Evolutionary conservation across 1,140 invertebrate genomes (phyloP).

Genomic region (Drosophila pallidifrons): DNA sequence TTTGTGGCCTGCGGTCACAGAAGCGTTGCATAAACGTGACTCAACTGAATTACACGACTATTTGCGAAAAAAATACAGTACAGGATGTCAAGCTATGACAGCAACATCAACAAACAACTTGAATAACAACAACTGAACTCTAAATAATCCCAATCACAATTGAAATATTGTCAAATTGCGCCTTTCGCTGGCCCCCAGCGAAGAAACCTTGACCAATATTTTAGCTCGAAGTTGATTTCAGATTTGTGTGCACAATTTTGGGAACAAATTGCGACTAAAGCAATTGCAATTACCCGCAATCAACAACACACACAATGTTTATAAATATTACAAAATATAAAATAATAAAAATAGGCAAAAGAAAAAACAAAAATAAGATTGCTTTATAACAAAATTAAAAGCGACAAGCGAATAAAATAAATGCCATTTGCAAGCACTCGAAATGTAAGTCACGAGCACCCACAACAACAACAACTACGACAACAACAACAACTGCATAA

Average conservation of each 20-base stretch:
- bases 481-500: slow-evolving; percentile 61
- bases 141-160: slow-evolving; percentile 42
- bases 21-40: slow-evolving; percentile 63
- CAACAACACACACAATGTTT: slow-evolving; percentile 60
- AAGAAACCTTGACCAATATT: slow-evolving; percentile 77
- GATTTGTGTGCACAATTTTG: slow-evolving; percentile 25
- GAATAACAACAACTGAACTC: slow-evolving; percentile 34
- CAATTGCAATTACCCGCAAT: slow-evolving; percentile 67
- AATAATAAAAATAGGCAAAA: slow-evolving; percentile 28
- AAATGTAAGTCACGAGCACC: slow-evolving; percentile 76
- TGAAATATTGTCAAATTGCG: slow-evolving; percentile 66
- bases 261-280: slow-evolving; percentile 72
- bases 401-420: slow-evolving; percentile 66
- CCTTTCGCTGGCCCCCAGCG: slow-evolving; percentile 68
- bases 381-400: slow-evolving; percentile 62
- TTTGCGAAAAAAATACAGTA: slow-evolving; percentile 60
- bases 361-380: slow-evolving; percentile 21
- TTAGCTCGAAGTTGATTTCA: slow-evolving; percentile 26
- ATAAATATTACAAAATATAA: slow-evolving; percentile 62
- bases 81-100: slow-evolving; percentile 60
- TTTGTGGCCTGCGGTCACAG: slow-evolving; percentile 57
- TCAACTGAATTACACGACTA: slow-evolving; percentile 76
- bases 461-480: slow-evolving; percentile 25
- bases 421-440: slow-evolving; percentile 61
- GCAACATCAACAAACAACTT: slow-evolving; percentile 28